Percentiles rank a stretch among this genome's conserved stretches.
These are phyloP conservation scores for Aurelia aurita complex sp. Pacific DNA, from an alignment of 30 jellyfish, hydroid and myxozoan genomes.

Conservation along the genomic window DNA sequence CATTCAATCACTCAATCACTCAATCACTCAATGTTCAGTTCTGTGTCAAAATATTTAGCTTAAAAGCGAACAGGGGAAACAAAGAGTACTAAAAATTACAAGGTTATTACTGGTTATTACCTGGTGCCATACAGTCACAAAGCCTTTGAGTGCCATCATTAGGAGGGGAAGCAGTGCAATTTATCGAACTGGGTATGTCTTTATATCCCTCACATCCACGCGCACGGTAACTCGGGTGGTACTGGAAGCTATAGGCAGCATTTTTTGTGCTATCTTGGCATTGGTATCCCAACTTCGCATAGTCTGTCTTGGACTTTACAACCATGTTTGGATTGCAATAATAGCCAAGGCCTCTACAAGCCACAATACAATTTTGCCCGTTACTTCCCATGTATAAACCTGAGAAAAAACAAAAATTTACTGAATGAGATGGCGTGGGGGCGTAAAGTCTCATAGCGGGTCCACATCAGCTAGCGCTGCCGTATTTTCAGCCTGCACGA, in stretches of 20 bases:
- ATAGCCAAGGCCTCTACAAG: conserved; percentile 18
- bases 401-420: not conserved
- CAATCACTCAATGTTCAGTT: not conserved
- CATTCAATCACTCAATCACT: not conserved
- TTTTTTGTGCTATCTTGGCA: conserved; percentile 40
- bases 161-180: conserved; percentile 43
- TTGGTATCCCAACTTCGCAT: conserved; percentile 15
- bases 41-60: conserved; percentile 34
- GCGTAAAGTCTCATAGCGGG: not conserved
- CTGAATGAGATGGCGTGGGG: not conserved
- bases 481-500: no score
- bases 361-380: conserved; percentile 41
- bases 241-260: conserved; percentile 24
- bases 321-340: conserved; percentile 30
- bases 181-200: conserved; percentile 19
- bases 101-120: conserved; percentile 10
- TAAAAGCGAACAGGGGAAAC: not conserved
- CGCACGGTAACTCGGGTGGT: conserved; percentile 57
- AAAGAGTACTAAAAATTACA: not conserved
- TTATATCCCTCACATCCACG: conserved; percentile 58
- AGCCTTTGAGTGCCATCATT: conserved; percentile 59
- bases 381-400: conserved; percentile 1
- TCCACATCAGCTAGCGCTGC: no score
- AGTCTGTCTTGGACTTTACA: conserved; percentile 1
- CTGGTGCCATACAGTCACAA: conserved; percentile 65